Evolutionary conservation across 2,888 invertebrate species (phyloP).

Genomic region (Boloria euphrosyne): DNA sequence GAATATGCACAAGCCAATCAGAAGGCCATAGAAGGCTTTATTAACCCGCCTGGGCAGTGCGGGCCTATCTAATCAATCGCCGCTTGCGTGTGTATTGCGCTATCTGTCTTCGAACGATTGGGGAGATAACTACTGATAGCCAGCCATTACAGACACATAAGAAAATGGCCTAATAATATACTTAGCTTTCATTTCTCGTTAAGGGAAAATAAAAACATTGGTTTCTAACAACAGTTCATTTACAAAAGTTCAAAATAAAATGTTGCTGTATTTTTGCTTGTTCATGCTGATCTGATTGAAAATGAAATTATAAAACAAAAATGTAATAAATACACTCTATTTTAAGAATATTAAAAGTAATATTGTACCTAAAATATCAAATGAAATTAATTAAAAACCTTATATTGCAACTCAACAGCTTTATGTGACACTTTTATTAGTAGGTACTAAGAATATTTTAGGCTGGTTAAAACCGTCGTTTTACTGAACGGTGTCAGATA

Average conservation of each 20-base stretch:
- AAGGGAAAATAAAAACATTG: neutral
- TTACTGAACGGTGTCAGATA: slow-evolving; percentile 22
- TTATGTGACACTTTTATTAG: slow-evolving; percentile 24
- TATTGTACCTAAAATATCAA: no score
- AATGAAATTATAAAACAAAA: no score
- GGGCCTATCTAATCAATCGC: slow-evolving; percentile 79
- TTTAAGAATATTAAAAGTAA: no score
- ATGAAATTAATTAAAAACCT: no score
- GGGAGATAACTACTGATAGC: slow-evolving; percentile 47
- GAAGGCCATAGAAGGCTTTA: slow-evolving; percentile 71
- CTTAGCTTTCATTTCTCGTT: slow-evolving; percentile 49
- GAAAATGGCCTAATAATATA: slow-evolving; percentile 78
- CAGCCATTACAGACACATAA: slow-evolving; percentile 76
- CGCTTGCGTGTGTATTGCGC: slow-evolving; percentile 79
- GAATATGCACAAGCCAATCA: slow-evolving; percentile 79
- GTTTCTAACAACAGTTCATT: neutral
- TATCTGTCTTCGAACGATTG: slow-evolving; percentile 80
- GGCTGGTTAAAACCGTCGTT: slow-evolving; percentile 28
- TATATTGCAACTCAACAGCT: neutral
- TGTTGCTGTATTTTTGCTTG: no score
- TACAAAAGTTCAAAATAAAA: no score
- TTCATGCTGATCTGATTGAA: no score
- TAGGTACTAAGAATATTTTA: slow-evolving; percentile 22
- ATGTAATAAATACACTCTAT: no score
- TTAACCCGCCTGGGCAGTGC: slow-evolving; percentile 78